Conservation (phyloP, 2,888 invertebrate genomes). For the Ischnus inquisitorius region DNA sequence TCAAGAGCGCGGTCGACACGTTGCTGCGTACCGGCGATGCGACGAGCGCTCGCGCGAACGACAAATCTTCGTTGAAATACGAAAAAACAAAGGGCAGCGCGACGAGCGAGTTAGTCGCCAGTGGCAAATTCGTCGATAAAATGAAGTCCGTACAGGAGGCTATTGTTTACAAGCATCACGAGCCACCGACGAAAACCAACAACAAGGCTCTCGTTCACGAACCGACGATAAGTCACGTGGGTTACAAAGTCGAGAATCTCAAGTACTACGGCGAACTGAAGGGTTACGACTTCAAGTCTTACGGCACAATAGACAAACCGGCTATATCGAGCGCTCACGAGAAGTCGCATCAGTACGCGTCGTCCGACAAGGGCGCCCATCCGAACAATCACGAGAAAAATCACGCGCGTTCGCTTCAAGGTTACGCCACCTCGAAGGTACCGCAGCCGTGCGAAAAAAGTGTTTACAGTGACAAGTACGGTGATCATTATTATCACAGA, state of each 20-base stretch:
- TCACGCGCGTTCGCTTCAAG: slow-evolving; percentile 73
- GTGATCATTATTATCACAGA: slow-evolving; percentile 81
- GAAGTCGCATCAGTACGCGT: slow-evolving; percentile 78
- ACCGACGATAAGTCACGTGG: slow-evolving; percentile 72
- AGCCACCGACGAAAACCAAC: slow-evolving; percentile 64
- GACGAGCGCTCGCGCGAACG: slow-evolving; percentile 77
- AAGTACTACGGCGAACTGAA: slow-evolving; percentile 83
- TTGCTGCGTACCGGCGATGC: slow-evolving; percentile 77
- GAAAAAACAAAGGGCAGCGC: slow-evolving; percentile 74
- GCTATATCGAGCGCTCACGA: slow-evolving; percentile 75
- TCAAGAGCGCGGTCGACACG: slow-evolving; percentile 80
- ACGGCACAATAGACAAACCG: slow-evolving; percentile 81
- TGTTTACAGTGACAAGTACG: slow-evolving; percentile 78
- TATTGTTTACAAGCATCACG: slow-evolving; percentile 75
- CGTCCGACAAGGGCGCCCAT: slow-evolving; percentile 71
- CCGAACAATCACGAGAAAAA: slow-evolving; percentile 78
- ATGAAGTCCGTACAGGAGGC: slow-evolving; percentile 77
- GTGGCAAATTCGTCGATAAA: slow-evolving; percentile 76
- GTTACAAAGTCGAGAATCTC: slow-evolving; percentile 81
- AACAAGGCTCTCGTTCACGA: slow-evolving; percentile 71
- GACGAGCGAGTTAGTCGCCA: slow-evolving; percentile 63
- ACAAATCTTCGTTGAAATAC: slow-evolving; percentile 79
- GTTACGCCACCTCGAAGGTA: slow-evolving; percentile 75
- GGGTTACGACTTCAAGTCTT: slow-evolving; percentile 82
- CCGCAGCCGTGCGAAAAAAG: slow-evolving; percentile 71